Evolutionary conservation across 2,888 invertebrate genomes (phyloP), one percentile per base, ranked within the genome.

Genomic region (Agrotis clavis): DNA sequence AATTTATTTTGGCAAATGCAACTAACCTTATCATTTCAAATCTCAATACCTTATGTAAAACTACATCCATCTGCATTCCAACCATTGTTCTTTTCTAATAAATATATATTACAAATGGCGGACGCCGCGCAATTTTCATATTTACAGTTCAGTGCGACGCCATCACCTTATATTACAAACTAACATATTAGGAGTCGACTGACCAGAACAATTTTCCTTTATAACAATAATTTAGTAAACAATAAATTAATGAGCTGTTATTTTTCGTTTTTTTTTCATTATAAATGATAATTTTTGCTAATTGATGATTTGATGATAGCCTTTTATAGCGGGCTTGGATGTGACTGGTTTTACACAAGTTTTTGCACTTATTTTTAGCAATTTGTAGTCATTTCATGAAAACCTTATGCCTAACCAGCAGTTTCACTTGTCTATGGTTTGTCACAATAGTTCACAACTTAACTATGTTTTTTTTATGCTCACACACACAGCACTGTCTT

Each of bases 1-100:
- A 93, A 94, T 96, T 95, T 96, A 95, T 95, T 96, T 96, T 96
- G 95, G 96, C 95, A 95, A 95, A 96, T 95, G 93, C 93, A 93
- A 93, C 94, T 95, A 96, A 92, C 94, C 95, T 95, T 95, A 89
- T 93, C 90, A 89, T 91, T 90, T 90, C 84, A 90, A 94, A 94
- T 93, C 92, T 95, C 94, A 93, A 93, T 94, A 94, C 89, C 92
- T 92, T 88, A 91, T 92, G 94, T 94, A 93, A 93, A 92, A 90
- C 92, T 94, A 94, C 91, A 90, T 90, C 89, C 87, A 87, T 89
- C 87, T 87, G 88, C 84, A 86, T 87, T 88, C 84, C 86, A 87
- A 89, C 79, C 70, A 83, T 83, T 81, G 74, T 89, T 88, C 90
- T 90, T 74, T 88, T 89, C 91, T 91, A 89, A 91, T 87, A 88